Percentiles rank a stretch among this genome's conserved stretches.
These are phyloP conservation scores for Archivesica marissinica DNA, from an alignment of 1,140 invertebrate species.

Conservation along the genomic window DNA sequence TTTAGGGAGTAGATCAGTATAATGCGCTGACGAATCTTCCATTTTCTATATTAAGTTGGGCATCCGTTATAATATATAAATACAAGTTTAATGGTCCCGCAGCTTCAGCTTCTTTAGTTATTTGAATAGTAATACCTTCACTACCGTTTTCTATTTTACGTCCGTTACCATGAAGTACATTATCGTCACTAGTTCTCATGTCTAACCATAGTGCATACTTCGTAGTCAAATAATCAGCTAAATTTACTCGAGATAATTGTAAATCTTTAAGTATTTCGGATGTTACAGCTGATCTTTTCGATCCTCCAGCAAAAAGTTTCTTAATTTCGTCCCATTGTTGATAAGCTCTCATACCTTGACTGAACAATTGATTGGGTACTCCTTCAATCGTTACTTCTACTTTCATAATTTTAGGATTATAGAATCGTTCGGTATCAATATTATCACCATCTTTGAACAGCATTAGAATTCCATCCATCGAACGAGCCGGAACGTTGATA, in stretches of 20 bases:
- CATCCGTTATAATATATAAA: conserved; percentile 13
- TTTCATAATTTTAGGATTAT: conserved; percentile 58
- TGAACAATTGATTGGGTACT: conserved; percentile 63
- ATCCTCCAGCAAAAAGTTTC: too few relatives aligned
- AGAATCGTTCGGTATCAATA: conserved; percentile 51
- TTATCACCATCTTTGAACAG: conserved; percentile 58
- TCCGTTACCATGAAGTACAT: conserved; percentile 48
- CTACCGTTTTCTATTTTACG: conserved; percentile 45
- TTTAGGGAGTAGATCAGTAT: background rate
- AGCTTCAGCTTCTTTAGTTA: conserved; percentile 1
- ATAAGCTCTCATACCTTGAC: conserved; percentile 59
- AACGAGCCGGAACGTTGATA: conserved; percentile 62
- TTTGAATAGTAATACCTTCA: conserved; percentile 22
- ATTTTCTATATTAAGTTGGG: conserved; percentile 21
- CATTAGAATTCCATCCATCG: conserved; percentile 66
- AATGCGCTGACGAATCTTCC: background rate
- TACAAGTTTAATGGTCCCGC: background rate
- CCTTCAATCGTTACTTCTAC: conserved; percentile 62
- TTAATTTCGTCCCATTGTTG: conserved; percentile 64
- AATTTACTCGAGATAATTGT: too few relatives aligned
- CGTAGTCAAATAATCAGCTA: conserved; percentile 32
- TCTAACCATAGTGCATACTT: conserved; percentile 65
- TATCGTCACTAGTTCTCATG: conserved; percentile 60
- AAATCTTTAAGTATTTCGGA: too few relatives aligned
- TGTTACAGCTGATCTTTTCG: too few relatives aligned